Base-by-base conservation (phyloP, 2,888 invertebrate genomes). In the Periphyllus acericola region DNA sequence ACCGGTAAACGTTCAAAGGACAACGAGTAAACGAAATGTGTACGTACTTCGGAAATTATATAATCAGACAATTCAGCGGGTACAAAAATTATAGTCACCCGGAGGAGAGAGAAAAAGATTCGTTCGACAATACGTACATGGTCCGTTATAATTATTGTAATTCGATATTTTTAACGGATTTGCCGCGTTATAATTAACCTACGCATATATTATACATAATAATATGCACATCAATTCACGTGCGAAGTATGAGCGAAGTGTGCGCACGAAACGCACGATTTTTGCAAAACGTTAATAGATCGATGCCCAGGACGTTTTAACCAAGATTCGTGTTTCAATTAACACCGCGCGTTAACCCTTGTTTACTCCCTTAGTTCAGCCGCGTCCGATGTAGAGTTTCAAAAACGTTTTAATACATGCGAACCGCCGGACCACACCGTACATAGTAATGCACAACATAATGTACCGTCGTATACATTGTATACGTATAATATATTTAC, bases 291-390 rank as follows among this genome's bases (percentile, higher is more conserved):
- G 29, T 81, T 68, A 25, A 32, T 25, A 79, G n/a, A 40, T 29
- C 36, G 1, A 76, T 11, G 74, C n/a, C n/a, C 6, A 72, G 72
- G 55, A 55, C 55, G 74, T 74, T 60, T 60, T 75, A 40, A 83
- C 75, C 60, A 60, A 83, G 74, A 60, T 60, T 32, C 32, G 74
- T 60, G 83, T 40, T 83, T 75, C 40, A 60, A 75, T 74, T 74
- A 83, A 74, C 55, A 71, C 71, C 71, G 14, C 25, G 46, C 25
- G 52, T 72, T 82, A 82, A 83, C 55, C 83, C 83, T 72, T 34
- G 72, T 74, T 3, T n/a, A n/a, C n/a, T 83, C 36, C 72, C 83
- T 55, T 68, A 83, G 32, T 52, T 72, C 34, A 6, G 46, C 25
- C 29, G 71, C 81, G 32, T 80, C 80, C 36, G 66, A 66, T 66